A percentile compares a stretch with the other conserved stretches of the same genome.
These are phyloP conservation scores for Odocoileus hemionus DNA, from an alignment of 2,113 vertebrate species.

Conservation along the genomic window DNA sequence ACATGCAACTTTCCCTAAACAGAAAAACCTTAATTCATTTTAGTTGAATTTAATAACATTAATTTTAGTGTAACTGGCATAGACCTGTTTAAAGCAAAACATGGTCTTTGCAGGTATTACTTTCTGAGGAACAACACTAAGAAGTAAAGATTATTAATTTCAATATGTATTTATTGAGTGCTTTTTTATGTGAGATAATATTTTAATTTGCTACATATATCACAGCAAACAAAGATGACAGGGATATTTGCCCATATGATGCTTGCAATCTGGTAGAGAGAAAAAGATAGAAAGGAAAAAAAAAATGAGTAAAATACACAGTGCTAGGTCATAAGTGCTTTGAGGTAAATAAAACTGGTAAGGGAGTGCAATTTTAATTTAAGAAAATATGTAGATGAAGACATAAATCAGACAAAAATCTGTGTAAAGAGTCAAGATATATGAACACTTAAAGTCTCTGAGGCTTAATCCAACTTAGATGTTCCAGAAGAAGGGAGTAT, in stretches of 20 bases:
- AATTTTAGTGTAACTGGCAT: background rate
- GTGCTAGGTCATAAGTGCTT: background rate
- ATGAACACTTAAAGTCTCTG: fast-evolving
- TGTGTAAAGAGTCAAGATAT: background rate
- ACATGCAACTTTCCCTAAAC: background rate
- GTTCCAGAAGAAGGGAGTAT: background rate
- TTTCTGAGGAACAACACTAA: background rate
- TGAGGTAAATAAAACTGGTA: background rate
- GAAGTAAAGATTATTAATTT: background rate
- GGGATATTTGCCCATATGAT: background rate
- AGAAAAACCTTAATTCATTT: background rate
- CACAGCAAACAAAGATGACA: background rate
- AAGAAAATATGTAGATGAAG: background rate
- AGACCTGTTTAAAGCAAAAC: background rate
- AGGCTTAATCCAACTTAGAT: background rate
- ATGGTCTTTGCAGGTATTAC: fast-evolving
- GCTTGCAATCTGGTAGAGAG: background rate
- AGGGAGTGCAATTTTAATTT: background rate
- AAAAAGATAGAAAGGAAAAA: background rate
- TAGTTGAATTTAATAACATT: background rate
- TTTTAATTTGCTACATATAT: background rate
- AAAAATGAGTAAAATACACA: background rate
- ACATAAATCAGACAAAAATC: background rate
- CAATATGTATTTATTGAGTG: background rate
- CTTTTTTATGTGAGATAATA: background rate